Conservation (phyloP, 2,797 vertebrate genomes). For the Mormyrus proboscirostris region DNA sequence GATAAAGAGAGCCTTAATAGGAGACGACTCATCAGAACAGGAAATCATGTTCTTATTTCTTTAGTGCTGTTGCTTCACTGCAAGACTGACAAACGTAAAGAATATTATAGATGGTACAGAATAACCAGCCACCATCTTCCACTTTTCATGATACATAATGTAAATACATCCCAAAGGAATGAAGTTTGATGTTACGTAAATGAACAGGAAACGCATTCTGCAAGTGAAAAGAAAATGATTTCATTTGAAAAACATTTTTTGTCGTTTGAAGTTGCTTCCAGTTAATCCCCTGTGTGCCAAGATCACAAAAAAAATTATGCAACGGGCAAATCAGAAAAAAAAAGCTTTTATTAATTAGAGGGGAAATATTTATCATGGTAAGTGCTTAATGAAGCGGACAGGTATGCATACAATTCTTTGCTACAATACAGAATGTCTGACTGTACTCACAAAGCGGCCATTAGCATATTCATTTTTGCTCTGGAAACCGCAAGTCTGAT, state of each 20-base stretch:
- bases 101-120: background rate
- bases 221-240: background rate
- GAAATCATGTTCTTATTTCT: background rate
- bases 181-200: background rate
- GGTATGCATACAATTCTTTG: background rate
- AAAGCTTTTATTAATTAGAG: background rate
- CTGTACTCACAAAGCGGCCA: background rate
- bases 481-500: background rate
- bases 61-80: background rate
- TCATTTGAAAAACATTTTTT: background rate
- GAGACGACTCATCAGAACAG: background rate
- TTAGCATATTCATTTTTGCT: background rate
- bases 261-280: background rate
- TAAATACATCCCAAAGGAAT: background rate
- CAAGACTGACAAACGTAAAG: slow-evolving; percentile 12
- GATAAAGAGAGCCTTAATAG: slow-evolving; percentile 11
- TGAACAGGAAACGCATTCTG: background rate
- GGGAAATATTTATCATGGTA: background rate
- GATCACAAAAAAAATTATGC: background rate
- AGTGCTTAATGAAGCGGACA: background rate
- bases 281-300: background rate
- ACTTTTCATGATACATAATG: background rate
- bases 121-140: background rate
- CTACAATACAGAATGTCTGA: background rate
- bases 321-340: slow-evolving; percentile 5